A percentile compares a stretch with the other conserved stretches of the same genome.
These are phyloP conservation scores for Manacus vitellinus DNA, from an alignment of 2,113 vertebrate species.

Conservation along the genomic window DNA sequence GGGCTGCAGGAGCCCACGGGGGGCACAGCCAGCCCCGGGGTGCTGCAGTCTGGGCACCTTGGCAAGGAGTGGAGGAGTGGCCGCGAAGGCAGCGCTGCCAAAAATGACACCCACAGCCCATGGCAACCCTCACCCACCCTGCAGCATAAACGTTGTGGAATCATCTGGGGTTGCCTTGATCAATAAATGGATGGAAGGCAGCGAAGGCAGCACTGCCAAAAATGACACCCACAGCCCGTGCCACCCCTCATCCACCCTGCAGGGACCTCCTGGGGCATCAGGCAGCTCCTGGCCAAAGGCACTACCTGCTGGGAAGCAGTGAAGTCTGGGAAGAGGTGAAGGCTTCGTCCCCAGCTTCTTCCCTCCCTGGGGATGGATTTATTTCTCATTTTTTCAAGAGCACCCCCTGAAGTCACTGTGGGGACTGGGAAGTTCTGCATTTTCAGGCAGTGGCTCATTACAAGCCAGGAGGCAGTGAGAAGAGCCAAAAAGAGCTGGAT, in stretches of 20 bases:
- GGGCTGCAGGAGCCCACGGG: background rate
- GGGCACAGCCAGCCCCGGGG: background rate
- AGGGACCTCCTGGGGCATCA: background rate
- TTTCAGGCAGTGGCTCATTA: background rate
- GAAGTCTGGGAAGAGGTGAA: background rate
- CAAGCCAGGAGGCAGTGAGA: rapidly evolving
- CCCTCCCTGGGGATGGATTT: rapidly evolving
- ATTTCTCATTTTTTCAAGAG: background rate
- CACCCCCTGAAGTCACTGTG: background rate
- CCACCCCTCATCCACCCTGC: rapidly evolving
- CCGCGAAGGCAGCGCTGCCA: rapidly evolving
- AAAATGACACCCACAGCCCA: too few species aligned
- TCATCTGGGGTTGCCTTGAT: background rate
- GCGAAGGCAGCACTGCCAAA: background rate
- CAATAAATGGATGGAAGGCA: background rate
- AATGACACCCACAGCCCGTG: rapidly evolving
- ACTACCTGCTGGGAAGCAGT: background rate
- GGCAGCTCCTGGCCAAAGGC: background rate
- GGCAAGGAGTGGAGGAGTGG: background rate
- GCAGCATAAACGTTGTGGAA: background rate
- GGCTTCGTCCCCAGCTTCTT: background rate
- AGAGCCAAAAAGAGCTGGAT: background rate
- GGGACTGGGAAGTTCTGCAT: background rate
- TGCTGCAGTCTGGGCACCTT: background rate
- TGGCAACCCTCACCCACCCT: too few species aligned